Evolutionary conservation across 2,113 vertebrate species (phyloP), one percentile per base, ranked within the genome.

Genomic region (Prinia subflava): DNA sequence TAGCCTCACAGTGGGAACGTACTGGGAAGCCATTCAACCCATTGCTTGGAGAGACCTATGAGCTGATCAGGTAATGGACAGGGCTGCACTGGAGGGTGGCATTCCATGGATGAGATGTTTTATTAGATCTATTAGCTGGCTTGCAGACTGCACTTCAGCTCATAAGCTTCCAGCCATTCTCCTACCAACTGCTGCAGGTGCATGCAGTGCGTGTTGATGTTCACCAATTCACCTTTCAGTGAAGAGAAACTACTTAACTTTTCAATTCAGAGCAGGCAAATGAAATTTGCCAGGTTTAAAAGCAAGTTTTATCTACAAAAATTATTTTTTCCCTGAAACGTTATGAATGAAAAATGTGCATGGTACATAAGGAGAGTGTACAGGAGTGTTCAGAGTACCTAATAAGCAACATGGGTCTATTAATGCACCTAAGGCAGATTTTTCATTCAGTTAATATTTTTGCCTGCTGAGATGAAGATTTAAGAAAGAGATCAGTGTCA

Each of bases 21-120:
- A 99, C 99, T 2, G 99, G 99, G 59, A 99, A 99, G 92, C 99
- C 99, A 1, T 99, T 99, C 97, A 99, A 99, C 96, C 99, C 99
- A 0, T 97, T 99, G 21, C 98, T 99, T 76, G 99, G 99, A 47
- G 99, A 99, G 94, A 99, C 99, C 0, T 99, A 99, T 13, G 99
- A 99, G 95, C 94, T 99, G 80, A 97, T 99, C 95, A 98, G 99
- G 99, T 99, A 97, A 97, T 33, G 81, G 75, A 5, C 27, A 60
- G 64, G 64, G 37, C 7, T 60, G 46, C 33, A 7, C 53, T 91
- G 50, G 13, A 37, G 42, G 23, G 16, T 31, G 30, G 4, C 28
- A 2, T 50, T 89, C 23, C 41, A 4, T 71, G 22, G n/a, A 44
- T 46, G 15, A 13, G 12, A 15, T 35, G 25, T 35, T 75, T 55